Percentiles rank a stretch among this genome's conserved stretches.
Conservation (phyloP, 2,888 invertebrate genomes). For the Onchidella celtica region DNA sequence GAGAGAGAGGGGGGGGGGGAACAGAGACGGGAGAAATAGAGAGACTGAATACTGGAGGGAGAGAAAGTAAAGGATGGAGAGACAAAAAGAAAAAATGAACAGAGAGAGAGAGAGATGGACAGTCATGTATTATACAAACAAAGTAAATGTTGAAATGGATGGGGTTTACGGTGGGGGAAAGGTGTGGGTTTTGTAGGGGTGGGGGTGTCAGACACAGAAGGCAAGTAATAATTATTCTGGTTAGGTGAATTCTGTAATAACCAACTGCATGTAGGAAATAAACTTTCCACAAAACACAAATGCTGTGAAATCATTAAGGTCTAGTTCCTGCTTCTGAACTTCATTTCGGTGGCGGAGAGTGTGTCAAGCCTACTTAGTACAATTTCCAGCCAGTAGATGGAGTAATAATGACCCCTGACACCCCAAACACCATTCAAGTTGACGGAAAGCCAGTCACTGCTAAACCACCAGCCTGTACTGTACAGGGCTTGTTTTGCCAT, state of each 20-base stretch:
- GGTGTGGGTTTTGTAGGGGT: too few species aligned
- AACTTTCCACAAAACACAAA: too few species aligned
- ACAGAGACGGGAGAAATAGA: background rate
- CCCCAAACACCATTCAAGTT: conserved; percentile 39
- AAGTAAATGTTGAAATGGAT: background rate
- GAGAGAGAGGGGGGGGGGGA: background rate
- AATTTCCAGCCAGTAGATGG: conserved; percentile 33
- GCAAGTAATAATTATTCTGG: background rate
- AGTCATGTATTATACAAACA: too few species aligned
- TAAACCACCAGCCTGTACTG: conserved; percentile 32
- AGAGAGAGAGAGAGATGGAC: too few species aligned
- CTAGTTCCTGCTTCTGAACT: too few species aligned
- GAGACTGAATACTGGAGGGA: conserved; percentile 20
- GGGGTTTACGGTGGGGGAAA: background rate
- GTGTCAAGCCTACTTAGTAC: background rate
- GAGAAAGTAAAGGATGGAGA: conserved; percentile 18
- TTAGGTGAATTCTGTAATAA: background rate
- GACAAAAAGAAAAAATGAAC: conserved; percentile 2
- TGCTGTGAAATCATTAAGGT: too few species aligned
- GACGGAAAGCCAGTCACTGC: background rate
- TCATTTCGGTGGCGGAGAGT: conserved; percentile 26
- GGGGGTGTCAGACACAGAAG: conserved; percentile 16
- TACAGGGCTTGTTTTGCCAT: too few species aligned
- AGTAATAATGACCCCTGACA: background rate
- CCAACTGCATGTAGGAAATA: too few species aligned